phyloP scores from a whole-genome alignment of 2,797 vertebrate genomes.

The Momotus momota region DNA sequence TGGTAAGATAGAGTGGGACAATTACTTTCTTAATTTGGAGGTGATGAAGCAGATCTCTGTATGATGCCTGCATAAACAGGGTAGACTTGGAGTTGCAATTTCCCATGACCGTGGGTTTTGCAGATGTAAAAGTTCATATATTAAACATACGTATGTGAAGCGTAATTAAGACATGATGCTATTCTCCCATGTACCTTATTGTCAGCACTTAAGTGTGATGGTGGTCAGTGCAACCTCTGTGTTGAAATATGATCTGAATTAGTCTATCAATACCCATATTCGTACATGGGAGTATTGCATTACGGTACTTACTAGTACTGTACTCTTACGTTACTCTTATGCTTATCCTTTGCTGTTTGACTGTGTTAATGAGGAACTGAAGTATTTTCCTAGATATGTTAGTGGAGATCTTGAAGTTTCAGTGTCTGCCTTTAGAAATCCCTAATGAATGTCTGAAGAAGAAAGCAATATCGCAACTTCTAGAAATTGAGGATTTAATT shows the following conservation, averaged over 20 bases:
- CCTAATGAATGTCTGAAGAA: neutral
- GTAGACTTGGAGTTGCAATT: neutral
- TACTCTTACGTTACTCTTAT: too few species aligned
- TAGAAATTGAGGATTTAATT: neutral
- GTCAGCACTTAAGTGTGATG: neutral
- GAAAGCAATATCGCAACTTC: neutral
- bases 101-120: neutral
- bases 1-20: neutral
- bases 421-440: neutral
- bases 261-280: neutral
- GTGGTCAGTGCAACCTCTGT: neutral
- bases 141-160: fast-evolving
- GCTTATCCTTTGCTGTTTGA: neutral
- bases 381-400: neutral
- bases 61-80: neutral
- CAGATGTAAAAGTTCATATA: neutral
- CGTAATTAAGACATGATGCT: neutral
- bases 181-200: neutral
- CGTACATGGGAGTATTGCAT: neutral
- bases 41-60: neutral
- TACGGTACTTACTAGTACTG: neutral
- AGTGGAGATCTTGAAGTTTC: neutral
- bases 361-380: neutral
- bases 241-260: neutral
- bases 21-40: neutral